These are phyloP conservation scores for Tringa solitaria DNA, from an alignment of 2,113 vertebrate genomes.

Conservation along the genomic window DNA sequence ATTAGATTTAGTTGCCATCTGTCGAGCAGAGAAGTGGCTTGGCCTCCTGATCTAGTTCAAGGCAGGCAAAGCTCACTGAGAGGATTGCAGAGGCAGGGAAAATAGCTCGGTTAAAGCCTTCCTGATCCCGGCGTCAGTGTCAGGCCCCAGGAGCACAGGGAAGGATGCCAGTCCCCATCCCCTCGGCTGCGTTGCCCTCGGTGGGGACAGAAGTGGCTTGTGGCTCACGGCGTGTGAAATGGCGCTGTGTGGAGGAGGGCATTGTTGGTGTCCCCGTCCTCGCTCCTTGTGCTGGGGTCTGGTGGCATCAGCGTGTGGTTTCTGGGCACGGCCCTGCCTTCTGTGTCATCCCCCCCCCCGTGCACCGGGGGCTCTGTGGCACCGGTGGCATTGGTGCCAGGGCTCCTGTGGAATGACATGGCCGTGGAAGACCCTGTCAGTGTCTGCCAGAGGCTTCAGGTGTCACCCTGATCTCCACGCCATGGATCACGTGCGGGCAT, in stretches of 20 bases:
- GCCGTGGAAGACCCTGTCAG: accelerated
- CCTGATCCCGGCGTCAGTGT: not conserved
- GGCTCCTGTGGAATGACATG: not conserved
- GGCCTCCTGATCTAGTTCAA: slow-evolving; percentile 8
- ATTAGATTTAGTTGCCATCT: slow-evolving; percentile 32
- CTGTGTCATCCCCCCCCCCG: not conserved
- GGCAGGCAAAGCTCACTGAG: slow-evolving; percentile 9
- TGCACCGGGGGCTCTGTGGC: not conserved
- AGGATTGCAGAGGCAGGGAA: slow-evolving; percentile 14
- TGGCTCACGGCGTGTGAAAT: accelerated
- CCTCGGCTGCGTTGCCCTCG: not conserved
- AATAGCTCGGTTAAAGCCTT: not conserved
- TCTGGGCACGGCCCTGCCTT: not conserved
- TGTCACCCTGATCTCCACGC: not conserved
- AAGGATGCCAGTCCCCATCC: accelerated
- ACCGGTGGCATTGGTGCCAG: not conserved
- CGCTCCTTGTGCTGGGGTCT: accelerated
- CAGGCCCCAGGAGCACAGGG: accelerated
- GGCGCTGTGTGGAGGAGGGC: accelerated
- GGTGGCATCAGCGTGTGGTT: accelerated
- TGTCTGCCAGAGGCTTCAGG: not conserved
- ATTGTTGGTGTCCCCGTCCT: accelerated
- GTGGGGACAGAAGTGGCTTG: not conserved
- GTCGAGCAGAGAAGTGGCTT: not conserved
- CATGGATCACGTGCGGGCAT: not conserved